Base-by-base conservation (phyloP, 2,113 vertebrate species). In the Gopherus flavomarginatus region DNA sequence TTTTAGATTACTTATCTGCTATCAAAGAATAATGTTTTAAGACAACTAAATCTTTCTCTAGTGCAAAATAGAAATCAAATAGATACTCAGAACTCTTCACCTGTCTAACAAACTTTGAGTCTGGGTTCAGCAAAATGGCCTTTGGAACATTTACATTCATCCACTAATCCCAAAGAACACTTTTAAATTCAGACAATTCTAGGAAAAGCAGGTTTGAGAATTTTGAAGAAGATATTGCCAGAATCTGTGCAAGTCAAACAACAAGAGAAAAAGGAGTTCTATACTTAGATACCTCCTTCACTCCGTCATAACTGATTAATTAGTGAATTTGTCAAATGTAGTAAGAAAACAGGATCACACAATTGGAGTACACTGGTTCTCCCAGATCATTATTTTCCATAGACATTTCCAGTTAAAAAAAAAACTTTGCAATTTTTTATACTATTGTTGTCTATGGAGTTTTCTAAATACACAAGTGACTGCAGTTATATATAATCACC, bases 151-250 rank as follows among this genome's bases (percentile, higher is more conserved):
- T 88, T 95, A 81, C 86, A 80, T 86, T 83, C 84, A 92, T 85
- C 91, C 35, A 96, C 93, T 84, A 97, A 96, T 91, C 81, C 79
- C 49, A 8, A 86, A 96, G 87, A 22, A 86, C 83, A 92, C 94
- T 90, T 96, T 91, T 97, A 97, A 97, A 65, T 85, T 95, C 44
- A 94, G 95, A 96, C 82, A 95, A 93, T 54, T 77, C 83, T 12
- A 86, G 80, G 86, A 95, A 91, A 53, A 1, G 87, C 79, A 88
- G 89, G 86, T 80, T 38, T 81, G 90, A 86, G 93, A 81, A 90
- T 93, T 95, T 94, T 96, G 96, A 95, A 95, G 86, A n/a, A 96
- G 86, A n/a, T 47, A 93, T 84, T 96, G 93, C 93, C 94, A 96
- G 92, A 95, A 95, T 83, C 57, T 94, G 87, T 11, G 88, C 53